These are phyloP conservation scores for Syrmaticus mikado DNA, from an alignment of 2,113 vertebrate species.

Conservation along the genomic window DNA sequence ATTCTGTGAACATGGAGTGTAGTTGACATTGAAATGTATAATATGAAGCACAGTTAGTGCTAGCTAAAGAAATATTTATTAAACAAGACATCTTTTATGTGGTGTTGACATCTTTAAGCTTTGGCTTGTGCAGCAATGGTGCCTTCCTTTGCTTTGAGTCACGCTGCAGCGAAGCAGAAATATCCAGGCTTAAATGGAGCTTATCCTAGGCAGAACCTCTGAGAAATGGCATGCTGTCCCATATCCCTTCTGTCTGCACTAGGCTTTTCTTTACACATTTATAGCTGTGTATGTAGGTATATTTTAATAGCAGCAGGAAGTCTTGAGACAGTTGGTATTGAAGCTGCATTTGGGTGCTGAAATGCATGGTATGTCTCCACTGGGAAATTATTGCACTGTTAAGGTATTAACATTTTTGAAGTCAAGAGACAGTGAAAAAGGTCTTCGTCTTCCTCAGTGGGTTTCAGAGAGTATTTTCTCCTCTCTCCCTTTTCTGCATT, in stretches of 20 bases:
- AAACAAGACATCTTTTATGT: neutral
- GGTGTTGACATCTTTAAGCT: neutral
- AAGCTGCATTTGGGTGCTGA: neutral
- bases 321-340: neutral
- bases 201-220: neutral
- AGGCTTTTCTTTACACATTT: neutral
- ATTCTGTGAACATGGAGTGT: conserved; percentile 21
- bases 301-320: neutral
- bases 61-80: neutral
- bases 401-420: neutral
- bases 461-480: neutral
- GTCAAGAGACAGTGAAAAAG: neutral
- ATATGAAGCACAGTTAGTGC: neutral
- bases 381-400: neutral
- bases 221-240: neutral
- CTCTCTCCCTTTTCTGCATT: rapidly evolving
- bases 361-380: neutral
- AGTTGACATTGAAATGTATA: conserved; percentile 43
- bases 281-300: neutral
- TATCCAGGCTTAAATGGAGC: neutral
- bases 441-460: neutral
- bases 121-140: neutral
- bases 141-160: neutral
- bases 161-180: neutral
- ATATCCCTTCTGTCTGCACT: neutral